Conservation (phyloP, 2,113 vertebrate species). For the Aleadryas rufinucha region DNA sequence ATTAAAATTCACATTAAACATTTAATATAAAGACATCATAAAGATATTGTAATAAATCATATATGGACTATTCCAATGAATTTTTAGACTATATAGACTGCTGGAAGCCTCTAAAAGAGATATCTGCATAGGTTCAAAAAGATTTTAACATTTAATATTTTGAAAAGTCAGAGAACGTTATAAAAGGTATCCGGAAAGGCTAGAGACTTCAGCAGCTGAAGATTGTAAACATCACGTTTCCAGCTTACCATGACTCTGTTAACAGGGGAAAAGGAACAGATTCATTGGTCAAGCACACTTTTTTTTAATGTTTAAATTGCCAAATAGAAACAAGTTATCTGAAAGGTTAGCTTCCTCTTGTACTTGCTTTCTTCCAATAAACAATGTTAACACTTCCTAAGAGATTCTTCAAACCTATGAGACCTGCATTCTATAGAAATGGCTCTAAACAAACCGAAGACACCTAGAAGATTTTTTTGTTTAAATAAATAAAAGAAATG, state of each 20-base stretch:
- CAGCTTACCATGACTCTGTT: neutral
- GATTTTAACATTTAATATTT: neutral
- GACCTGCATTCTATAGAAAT: neutral
- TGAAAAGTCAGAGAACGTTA: neutral
- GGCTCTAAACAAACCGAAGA: neutral
- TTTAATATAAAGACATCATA: neutral
- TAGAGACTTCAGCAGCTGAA: rapidly evolving
- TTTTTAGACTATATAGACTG: neutral
- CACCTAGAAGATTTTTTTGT: neutral
- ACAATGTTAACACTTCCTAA: neutral
- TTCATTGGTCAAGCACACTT: neutral
- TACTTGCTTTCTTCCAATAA: neutral
- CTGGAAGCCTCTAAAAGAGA: neutral
- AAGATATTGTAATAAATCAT: neutral
- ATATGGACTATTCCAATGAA: neutral
- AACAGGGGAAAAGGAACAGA: neutral
- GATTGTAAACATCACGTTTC: neutral
- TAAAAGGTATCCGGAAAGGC: neutral
- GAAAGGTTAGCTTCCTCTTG: neutral
- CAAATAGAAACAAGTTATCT: neutral
- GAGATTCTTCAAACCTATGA: neutral
- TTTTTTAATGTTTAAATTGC: neutral
- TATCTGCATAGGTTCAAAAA: neutral
- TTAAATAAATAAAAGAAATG: neutral
- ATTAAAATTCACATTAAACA: neutral